Evolutionary conservation across 2,797 vertebrate genomes (phyloP), one percentile per base, ranked within the genome.

Genomic region (Vespertilio murinus): DNA sequence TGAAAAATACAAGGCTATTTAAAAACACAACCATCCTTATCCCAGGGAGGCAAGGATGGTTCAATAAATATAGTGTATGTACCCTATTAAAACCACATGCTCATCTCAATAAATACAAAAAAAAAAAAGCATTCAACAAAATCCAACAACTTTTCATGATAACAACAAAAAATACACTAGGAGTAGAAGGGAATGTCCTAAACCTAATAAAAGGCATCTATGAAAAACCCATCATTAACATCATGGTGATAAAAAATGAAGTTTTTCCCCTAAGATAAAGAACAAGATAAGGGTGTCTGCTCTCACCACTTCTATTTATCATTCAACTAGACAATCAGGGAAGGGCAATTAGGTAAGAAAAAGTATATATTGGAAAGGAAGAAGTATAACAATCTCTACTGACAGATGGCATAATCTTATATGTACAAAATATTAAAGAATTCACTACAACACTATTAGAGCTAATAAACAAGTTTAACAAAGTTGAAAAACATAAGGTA

Each of bases 51-150:
- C 69, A 81, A 92, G 18, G 30, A 25, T 59, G 33, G 64, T 73
- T 93, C 52, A 80, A 74, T 80, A 65, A 86, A 45, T 54, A 47
- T 64, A 85, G 88, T 35, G 18, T 16, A 91, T 35, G 30, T 9
- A 67, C 33, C 13, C 59, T 47, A 56, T 78, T 73, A 71, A 82
- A 90, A 70, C 16, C 22, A 77, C 45, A 87, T 8, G 23, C n/a
- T 91, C 52, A 82, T 70, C 70, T 64, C 70, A 90, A 82, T 8
- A 82, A 20, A 45, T 20, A 70, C 2, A 42, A 42, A 42, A 42
- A 42, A 11, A 42, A 42, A 90, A 90, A 95, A 64, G 45, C 59
- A 93, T 74, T 8, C 70, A 64, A 70, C 20, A 86, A 81, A 86
- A 85, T 42, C 22, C 42, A 94, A 64, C 23, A 87, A 30, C 13